phyloP scores from a whole-genome alignment of 2,113 vertebrate genomes.

The Balaenoptera acutorostrata region DNA sequence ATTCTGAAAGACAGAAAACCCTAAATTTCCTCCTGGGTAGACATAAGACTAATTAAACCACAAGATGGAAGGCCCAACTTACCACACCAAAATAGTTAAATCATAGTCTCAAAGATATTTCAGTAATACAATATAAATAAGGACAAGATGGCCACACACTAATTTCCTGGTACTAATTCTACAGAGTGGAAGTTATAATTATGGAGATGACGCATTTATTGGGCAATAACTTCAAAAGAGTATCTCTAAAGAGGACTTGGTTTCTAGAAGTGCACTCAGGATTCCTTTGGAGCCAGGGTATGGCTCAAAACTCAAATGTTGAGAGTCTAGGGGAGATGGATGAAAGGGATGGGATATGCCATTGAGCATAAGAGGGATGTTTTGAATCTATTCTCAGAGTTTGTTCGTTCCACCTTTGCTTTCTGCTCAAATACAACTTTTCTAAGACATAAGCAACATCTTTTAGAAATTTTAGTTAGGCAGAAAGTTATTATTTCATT shows the following conservation, averaged over 20 bases:
- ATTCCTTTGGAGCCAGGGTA: not conserved
- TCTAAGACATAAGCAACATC: slow-evolving; percentile 4
- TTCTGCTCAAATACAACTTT: slow-evolving; percentile 7
- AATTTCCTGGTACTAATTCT: slow-evolving; percentile 45
- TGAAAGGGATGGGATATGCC: not conserved
- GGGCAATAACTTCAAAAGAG: slow-evolving; percentile 48
- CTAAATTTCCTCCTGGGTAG: not conserved
- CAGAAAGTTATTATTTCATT: slow-evolving; percentile 32
- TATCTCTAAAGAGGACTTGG: not conserved
- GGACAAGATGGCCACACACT: slow-evolving; percentile 15
- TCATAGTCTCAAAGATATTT: slow-evolving; percentile 19
- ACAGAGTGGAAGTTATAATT: slow-evolving; percentile 34
- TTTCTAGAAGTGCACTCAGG: not conserved
- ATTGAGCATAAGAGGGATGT: not conserved
- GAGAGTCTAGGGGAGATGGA: not conserved
- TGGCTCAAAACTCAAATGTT: not conserved
- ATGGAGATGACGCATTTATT: slow-evolving; percentile 36
- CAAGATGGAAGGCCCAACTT: slow-evolving; percentile 11
- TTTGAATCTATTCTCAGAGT: not conserved
- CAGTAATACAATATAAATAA: slow-evolving; percentile 27
- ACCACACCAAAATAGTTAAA: slow-evolving; percentile 40
- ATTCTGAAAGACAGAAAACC: not conserved
- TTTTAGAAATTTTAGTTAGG: slow-evolving; percentile 35
- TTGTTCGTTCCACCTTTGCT: slow-evolving; percentile 41
- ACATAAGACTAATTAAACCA: not conserved